Evolutionary conservation across 1,140 invertebrate species (phyloP).

Genomic region (Panagrolaimus sp.): DNA sequence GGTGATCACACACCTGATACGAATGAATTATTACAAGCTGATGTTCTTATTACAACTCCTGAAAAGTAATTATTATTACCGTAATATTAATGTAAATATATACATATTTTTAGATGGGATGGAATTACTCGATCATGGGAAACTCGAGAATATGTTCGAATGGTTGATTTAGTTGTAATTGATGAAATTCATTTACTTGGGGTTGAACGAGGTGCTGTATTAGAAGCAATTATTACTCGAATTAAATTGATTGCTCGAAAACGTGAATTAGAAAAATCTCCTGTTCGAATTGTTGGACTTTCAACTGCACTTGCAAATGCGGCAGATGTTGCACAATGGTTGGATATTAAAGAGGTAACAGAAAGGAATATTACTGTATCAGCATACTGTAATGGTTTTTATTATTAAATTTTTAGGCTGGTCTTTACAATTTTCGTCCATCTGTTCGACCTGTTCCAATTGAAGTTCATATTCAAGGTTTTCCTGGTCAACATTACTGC

Average conservation of each 20-base stretch:
- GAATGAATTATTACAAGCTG: conserved; percentile 73
- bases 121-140: conserved; percentile 95
- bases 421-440: conserved; percentile 93
- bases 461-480: conserved; percentile 87
- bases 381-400: neutral
- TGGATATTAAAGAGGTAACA: conserved; percentile 73
- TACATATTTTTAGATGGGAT: conserved; percentile 76
- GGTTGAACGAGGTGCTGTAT: conserved; percentile 68
- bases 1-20: conserved; percentile 90
- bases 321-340: conserved; percentile 89
- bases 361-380: conserved; percentile 7
- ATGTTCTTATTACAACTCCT: conserved; percentile 94
- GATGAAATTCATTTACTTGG: conserved; percentile 96
- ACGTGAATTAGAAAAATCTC: conserved; percentile 66
- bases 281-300: conserved; percentile 81
- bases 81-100: neutral
- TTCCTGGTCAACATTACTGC: conserved; percentile 94
- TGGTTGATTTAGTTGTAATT: conserved; percentile 88
- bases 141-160: conserved; percentile 82
- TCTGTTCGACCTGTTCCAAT: conserved; percentile 93
- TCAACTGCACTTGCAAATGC: conserved; percentile 97
- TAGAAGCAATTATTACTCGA: conserved; percentile 69
- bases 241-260: conserved; percentile 62
- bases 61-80: conserved; percentile 63
- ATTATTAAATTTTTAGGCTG: conserved; percentile 60